Base-by-base conservation (phyloP, 2,113 vertebrate genomes). In the Spea multiplicata region DNA sequence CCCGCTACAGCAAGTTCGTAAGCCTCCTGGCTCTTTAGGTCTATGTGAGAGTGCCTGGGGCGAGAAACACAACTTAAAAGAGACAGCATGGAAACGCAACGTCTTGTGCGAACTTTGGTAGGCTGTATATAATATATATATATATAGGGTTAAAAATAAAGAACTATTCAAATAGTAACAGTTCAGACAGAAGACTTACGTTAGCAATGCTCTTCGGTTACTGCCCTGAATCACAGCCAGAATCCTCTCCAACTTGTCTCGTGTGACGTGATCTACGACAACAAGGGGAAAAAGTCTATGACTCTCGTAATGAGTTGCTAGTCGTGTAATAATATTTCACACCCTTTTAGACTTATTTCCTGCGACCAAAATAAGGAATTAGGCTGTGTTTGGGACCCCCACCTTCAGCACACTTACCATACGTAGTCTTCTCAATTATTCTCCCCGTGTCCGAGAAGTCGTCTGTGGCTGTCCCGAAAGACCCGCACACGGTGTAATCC, bases 1-100 rank as follows among this genome's bases (percentile, higher is more conserved):
- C 97, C 95, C 44, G 82, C 87, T 44, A 92, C 93, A 4, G 97
- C 97, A 91, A 96, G 84, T 81, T 99, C 95, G 0, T 98, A 99
- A 0, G 97, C 96, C 83, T 96, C 95, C 85, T 99, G 95, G 13
- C 94, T 94, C 81, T 83, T 85, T 89, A 98, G 86, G 79, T 98
- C 94, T 0, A 97, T 83, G 44, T 88, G 93, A 62, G 96, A 95
- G 86, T 95, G 88, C 87, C 97, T 99, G 82, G 45, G 52, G 75
- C 6, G 65, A 8, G 3, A 64, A 59, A 59, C 55, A 4, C 55
- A 13, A 13, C 55, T 0, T 16, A 66, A 64, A 16, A 59, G 10
- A 4, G 55, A n/a, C n/a, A n/a, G n/a, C n/a, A n/a, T n/a, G n/a
- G n/a, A n/a, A 59, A 59, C 55, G 55, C 55, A 13, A 13, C 55